Base-by-base conservation (phyloP, 2,113 vertebrate genomes). In the Ptilorrhoa leucosticta region DNA sequence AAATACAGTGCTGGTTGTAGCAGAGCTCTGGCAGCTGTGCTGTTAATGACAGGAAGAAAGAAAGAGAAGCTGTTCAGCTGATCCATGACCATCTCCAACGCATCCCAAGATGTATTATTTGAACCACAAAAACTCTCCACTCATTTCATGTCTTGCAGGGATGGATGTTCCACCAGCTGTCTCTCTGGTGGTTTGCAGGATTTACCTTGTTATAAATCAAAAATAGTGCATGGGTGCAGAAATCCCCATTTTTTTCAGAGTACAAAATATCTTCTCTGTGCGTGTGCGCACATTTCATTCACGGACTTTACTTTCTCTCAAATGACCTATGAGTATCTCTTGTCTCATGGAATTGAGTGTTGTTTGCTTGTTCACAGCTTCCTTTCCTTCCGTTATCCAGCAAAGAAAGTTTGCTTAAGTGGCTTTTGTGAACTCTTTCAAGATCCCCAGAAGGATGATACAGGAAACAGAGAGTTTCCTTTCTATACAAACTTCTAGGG, bases 391-490 rank as follows among this genome's bases (percentile, higher is more conserved):
- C 94, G 96, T 94, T 94, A 89, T 84, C 96, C 93, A 89, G 83
- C 82, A n/a, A 93, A 66, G 94, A 96, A 97, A 92, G 97, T 95
- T 93, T 91, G 89, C 82, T 95, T 90, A 96, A 97, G 94, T 97
- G 93, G 86, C 92, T 96, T 97, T 96, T 96, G 88, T 91, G 83
- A 96, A 94, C 96, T 92, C 90, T 93, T 96, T 94, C 88, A 94
- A 96, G 97, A 97, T 97, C 96, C 93, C 95, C 96, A 92, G 93
- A 97, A 97, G 96, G 97, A 97, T 97, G 97, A 97, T 97, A 96
- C 97, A 97, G 97, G 97, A 97, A 97, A 90, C 87, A 80, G 82
- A 77, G 82, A 76, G 79, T 92, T 97, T 97, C 97, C 97, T 97
- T 92, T 97, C 94, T 83, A 79, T 93, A 95, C 93, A 96, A 72